Evolutionary conservation across 2,888 invertebrate species (phyloP), one percentile per base, ranked within the genome.

Genomic region (Amblyteles armatorius): DNA sequence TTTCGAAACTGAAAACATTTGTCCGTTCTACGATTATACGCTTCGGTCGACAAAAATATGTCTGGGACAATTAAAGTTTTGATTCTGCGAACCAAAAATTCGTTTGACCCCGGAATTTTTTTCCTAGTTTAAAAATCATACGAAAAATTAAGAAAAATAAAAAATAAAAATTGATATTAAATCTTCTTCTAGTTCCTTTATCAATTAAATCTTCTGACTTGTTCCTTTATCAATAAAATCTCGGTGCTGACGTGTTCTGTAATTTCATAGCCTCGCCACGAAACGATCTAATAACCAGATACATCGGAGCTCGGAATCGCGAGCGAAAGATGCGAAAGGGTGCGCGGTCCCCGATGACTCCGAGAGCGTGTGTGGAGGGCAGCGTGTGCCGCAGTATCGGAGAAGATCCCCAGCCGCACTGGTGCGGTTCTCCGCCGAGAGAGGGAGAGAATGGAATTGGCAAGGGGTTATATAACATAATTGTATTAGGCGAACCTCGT

Each of bases 381-480:
- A 16, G 44, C 44, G 44, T 44, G 82, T 44, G 71, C 69, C 72
- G 77, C 82, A 74, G 85, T 26, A 84, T 78, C 74, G 84, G 83
- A 85, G 72, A 81, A 67, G 63, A 77, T 48, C 74, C 44, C 72
- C 76, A 79, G 52, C 78, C 83, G 79, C 85, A 82, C 78, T 79
- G 44, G 82, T 29, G 74, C 74, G 69, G 13, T 16, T 16, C 44
- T 81, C 81, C 82, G 84, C 48, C 73, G 65, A 76, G 67, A 71
- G 77, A 69, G 63, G 65, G 77, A 78, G 85, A 82, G 88, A 88
- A 83, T 83, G 87, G 88, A 89, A 89, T 90, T 89, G 90, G 90
- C 92, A 92, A 91, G 92, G 93, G 93, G 93, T 92, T 92, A 92
- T 92, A 92, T 90, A 91, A 92, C 91, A 92, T 93, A 93, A 93